phyloP scores from a whole-genome alignment of 2,113 vertebrate genomes.

The Chinchilla lanigera region DNA sequence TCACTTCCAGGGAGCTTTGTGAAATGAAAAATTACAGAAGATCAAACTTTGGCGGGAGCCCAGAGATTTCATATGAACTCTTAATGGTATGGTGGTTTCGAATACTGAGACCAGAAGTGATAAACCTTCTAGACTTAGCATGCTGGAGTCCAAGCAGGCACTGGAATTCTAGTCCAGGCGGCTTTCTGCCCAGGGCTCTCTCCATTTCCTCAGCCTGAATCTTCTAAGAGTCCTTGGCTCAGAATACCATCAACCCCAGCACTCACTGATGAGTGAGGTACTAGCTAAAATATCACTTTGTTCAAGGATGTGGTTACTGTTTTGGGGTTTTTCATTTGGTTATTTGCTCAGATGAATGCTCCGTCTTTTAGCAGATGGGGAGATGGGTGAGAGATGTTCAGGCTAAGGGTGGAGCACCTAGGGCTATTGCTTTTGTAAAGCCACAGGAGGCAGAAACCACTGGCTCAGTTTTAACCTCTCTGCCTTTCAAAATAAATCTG shows the following conservation, averaged over 20 bases:
- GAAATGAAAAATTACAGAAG: slow-evolving; percentile 23
- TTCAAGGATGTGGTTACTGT: too few species aligned
- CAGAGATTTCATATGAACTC: slow-evolving; percentile 40
- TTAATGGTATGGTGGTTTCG: slow-evolving; percentile 12
- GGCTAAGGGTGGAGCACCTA: fast-evolving
- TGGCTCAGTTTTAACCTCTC: neutral
- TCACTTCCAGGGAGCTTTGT: neutral
- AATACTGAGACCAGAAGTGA: neutral
- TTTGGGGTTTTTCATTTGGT: neutral
- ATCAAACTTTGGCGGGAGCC: neutral
- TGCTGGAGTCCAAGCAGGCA: neutral
- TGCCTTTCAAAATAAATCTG: slow-evolving; percentile 26
- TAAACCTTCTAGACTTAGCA: neutral
- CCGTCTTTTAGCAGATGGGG: neutral
- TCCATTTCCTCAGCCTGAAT: neutral
- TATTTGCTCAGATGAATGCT: neutral
- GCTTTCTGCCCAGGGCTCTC: neutral
- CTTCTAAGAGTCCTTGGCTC: neutral
- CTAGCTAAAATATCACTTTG: neutral
- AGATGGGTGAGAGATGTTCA: neutral
- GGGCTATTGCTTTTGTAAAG: neutral
- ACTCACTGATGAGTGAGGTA: neutral
- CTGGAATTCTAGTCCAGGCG: neutral
- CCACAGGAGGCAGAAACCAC: neutral
- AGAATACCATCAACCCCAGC: neutral